phyloP scores from a whole-genome alignment of 2,888 invertebrate genomes.

The Nezara viridula region DNA sequence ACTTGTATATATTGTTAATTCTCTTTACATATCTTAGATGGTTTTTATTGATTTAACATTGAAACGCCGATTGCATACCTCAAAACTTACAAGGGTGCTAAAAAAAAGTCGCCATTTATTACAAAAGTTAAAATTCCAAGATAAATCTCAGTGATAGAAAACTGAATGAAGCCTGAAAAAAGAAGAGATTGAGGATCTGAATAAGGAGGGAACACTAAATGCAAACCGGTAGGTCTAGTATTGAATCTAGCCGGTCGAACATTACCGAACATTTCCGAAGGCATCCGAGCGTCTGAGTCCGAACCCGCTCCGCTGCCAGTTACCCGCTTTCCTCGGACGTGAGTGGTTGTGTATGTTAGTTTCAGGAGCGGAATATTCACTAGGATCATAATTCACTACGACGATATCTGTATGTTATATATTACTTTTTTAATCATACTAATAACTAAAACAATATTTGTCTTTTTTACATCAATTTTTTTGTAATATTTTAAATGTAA shows the following conservation, averaged over 20 bases:
- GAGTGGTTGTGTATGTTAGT: slow-evolving; percentile 19
- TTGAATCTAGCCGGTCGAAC: slow-evolving; percentile 38
- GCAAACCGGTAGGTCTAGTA: slow-evolving; percentile 48
- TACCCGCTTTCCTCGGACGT: slow-evolving; percentile 3
- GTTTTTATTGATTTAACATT: too few species aligned
- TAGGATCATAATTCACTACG: slow-evolving; percentile 39
- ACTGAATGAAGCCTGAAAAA: slow-evolving; percentile 19
- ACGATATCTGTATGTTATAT: neutral
- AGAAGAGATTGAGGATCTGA: slow-evolving; percentile 18
- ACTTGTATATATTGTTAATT: too few species aligned
- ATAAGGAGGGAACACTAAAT: slow-evolving; percentile 22
- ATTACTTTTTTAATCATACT: neutral
- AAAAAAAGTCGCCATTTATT: too few species aligned
- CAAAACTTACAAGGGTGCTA: too few species aligned
- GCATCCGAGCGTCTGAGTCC: neutral
- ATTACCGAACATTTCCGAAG: neutral
- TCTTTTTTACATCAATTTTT: neutral
- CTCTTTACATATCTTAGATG: too few species aligned
- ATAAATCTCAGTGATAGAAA: neutral
- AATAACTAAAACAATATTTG: neutral
- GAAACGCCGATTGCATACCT: too few species aligned
- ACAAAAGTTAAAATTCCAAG: neutral
- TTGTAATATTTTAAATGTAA: neutral
- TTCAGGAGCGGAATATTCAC: neutral
- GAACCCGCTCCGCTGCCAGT: slow-evolving; percentile 35